phyloP scores from a whole-genome alignment of 2,113 vertebrate species.

The Ivindomyrus marchei region DNA sequence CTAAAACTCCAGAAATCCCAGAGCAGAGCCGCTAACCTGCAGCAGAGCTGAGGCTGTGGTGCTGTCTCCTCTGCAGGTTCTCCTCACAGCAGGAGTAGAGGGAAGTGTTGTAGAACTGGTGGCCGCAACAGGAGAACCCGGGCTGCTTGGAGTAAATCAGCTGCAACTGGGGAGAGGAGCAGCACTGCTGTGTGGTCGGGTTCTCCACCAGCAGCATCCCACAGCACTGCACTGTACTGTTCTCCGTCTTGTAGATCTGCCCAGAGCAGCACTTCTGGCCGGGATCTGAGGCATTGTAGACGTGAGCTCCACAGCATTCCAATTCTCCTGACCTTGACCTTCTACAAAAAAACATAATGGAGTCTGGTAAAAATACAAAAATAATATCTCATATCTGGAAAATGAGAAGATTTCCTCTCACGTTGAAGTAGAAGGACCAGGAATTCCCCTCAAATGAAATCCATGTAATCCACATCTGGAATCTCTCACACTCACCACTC shows the following conservation, averaged over 20 bases:
- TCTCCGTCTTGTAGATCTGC: conserved; percentile 23
- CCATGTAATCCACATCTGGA: neutral
- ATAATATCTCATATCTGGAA: neutral
- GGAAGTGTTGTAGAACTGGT: conserved; percentile 33
- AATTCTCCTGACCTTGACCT: neutral
- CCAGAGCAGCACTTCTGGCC: conserved; percentile 36
- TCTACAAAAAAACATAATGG: conserved; percentile 11
- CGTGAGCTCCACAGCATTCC: conserved; percentile 34
- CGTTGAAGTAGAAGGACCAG: neutral
- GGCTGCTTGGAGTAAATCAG: conserved; percentile 18
- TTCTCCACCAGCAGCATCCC: conserved; percentile 24
- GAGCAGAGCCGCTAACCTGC: neutral
- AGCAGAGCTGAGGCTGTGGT: neutral
- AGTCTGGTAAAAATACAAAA: too few relatives aligned
- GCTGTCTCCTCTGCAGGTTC: neutral
- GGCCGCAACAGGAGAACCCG: conserved; percentile 34
- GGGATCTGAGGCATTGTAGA: conserved; percentile 21
- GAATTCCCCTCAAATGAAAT: neutral
- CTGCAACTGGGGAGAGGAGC: conserved; percentile 17
- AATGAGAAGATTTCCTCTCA: neutral
- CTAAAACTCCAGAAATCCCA: neutral
- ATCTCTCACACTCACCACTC: neutral
- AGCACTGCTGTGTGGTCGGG: conserved; percentile 26
- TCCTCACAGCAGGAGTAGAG: conserved; percentile 35
- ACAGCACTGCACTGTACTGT: conserved; percentile 21